phyloP scores from a whole-genome alignment of 2,888 invertebrate genomes.

The Caenorhabditis doughertyi region DNA sequence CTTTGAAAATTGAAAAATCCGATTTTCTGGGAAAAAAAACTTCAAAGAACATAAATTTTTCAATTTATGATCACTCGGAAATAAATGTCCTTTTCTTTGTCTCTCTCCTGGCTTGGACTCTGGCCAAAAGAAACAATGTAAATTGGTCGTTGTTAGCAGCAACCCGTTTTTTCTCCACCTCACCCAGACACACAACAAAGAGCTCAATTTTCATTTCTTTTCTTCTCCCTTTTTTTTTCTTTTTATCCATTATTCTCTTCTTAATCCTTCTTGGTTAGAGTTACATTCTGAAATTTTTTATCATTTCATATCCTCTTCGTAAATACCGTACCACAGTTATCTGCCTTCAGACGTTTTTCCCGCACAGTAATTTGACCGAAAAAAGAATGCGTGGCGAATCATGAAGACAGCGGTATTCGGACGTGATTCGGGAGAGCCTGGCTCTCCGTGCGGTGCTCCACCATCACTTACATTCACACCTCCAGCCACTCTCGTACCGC shows the following conservation, averaged over 20 bases:
- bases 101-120: not conserved
- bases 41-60: not conserved
- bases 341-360: not conserved
- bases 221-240: not conserved
- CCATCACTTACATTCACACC: slow-evolving; percentile 80
- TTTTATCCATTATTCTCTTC: not conserved
- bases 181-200: slow-evolving; percentile 2
- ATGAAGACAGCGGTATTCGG: slow-evolving; percentile 81
- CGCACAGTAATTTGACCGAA: slow-evolving; percentile 5
- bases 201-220: slow-evolving; percentile 19
- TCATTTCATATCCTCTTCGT: not conserved
- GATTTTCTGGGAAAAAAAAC: no score
- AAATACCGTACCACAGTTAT: not conserved
- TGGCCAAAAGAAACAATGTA: not conserved
- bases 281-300: no score
- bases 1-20: no score
- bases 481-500: slow-evolving; percentile 74
- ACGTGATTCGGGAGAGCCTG: slow-evolving; percentile 69
- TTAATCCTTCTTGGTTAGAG: no score
- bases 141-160: slow-evolving; percentile 40
- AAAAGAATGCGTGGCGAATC: slow-evolving; percentile 48
- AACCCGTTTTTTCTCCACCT: not conserved
- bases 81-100: not conserved
- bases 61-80: slow-evolving; percentile 14
- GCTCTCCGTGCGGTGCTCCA: slow-evolving; percentile 74